These are phyloP conservation scores for Eunapius fragilis DNA, from an alignment of 37 sponge, comb jelly and placozoan genomes.

Conservation along the genomic window DNA sequence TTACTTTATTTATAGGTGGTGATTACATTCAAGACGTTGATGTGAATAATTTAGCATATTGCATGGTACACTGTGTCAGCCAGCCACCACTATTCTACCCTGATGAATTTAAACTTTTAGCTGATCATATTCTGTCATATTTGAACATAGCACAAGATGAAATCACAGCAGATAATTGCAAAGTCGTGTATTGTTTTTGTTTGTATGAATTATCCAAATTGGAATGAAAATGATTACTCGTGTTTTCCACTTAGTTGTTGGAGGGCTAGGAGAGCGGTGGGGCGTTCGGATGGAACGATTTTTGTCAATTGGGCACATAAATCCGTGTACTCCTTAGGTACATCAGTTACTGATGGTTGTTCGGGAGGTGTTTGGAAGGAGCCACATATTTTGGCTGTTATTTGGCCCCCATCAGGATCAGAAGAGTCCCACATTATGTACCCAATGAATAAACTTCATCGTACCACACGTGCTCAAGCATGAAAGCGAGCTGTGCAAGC, in stretches of 20 bases:
- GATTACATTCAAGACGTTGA: constrained; percentile 28
- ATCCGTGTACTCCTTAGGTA: background rate
- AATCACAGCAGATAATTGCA: background rate
- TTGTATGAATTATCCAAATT: constrained; percentile 5
- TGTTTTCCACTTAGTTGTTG: background rate
- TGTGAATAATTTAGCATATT: constrained; percentile 11
- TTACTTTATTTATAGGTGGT: background rate
- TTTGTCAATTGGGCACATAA: background rate
- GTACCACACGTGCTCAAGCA: too few relatives aligned
- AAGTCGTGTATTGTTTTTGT: constrained; percentile 4
- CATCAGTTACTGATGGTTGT: background rate
- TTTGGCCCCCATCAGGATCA: constrained; percentile 2
- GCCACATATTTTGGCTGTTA: constrained; percentile 23
- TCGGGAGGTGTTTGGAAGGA: constrained; percentile 5
- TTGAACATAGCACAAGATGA: background rate
- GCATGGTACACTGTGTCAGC: constrained; percentile 15
- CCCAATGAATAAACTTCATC: too few relatives aligned
- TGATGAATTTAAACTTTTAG: constrained; percentile 25
- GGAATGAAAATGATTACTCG: background rate
- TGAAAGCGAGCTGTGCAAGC: too few relatives aligned
- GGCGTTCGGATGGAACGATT: background rate
- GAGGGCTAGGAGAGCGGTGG: background rate
- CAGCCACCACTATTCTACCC: constrained; percentile 21
- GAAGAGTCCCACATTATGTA: too few relatives aligned
- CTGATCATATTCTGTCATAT: constrained; percentile 2